Percentiles rank a stretch among this genome's conserved stretches.
Evolutionary conservation across 2,113 vertebrate genomes (phyloP).

Genomic region (Ramphastos sulfuratus): DNA sequence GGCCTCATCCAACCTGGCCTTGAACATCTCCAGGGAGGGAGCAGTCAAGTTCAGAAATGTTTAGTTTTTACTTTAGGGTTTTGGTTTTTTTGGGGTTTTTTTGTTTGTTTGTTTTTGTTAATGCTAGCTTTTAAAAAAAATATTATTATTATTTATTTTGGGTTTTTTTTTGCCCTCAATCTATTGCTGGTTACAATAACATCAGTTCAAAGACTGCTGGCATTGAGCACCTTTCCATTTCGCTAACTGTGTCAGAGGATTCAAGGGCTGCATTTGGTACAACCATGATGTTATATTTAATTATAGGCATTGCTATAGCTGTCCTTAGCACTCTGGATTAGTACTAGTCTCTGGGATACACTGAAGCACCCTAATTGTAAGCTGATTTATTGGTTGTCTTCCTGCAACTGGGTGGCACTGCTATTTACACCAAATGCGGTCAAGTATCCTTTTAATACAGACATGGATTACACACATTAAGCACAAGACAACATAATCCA

Average conservation of each 20-base stretch:
- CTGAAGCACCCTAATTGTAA: slow-evolving; percentile 51
- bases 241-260: slow-evolving; percentile 24
- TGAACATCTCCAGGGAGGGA: too few species aligned
- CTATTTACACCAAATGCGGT: slow-evolving; percentile 55
- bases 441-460: slow-evolving; percentile 61
- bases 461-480: slow-evolving; percentile 47
- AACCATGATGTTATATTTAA: slow-evolving; percentile 24
- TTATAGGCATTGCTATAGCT: slow-evolving; percentile 32
- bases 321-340: slow-evolving; percentile 37
- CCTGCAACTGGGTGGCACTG: background rate
- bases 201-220: background rate
- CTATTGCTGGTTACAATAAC: background rate
- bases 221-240: slow-evolving; percentile 26
- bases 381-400: slow-evolving; percentile 47
- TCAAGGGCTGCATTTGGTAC: background rate
- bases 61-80: too few species aligned
- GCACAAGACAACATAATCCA: slow-evolving; percentile 48
- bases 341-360: background rate
- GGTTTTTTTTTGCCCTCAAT: background rate
- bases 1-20: too few species aligned
- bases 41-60: background rate
- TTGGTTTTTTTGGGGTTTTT: too few species aligned
- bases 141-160: too few species aligned
- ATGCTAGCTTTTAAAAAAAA: too few species aligned
- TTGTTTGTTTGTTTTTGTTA: too few species aligned